These are phyloP conservation scores for Andrena cerasifolii DNA, from an alignment of 1,140 invertebrate species.

Conservation along the genomic window DNA sequence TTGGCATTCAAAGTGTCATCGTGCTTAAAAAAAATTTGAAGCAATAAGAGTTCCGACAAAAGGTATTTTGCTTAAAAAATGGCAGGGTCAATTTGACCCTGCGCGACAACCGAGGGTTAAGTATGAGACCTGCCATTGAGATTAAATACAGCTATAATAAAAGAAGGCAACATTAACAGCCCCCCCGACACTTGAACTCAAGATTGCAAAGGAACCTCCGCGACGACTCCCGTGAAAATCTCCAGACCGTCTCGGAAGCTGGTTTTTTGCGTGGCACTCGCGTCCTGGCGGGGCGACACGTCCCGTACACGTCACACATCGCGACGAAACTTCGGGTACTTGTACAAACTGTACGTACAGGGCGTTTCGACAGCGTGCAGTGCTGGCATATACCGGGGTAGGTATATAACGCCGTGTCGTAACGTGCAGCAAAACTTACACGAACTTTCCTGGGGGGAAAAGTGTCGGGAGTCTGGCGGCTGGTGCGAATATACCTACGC, in stretches of 20 bases:
- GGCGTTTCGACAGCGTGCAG: constrained; percentile 64
- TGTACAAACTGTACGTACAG: constrained; percentile 73
- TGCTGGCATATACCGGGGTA: constrained; percentile 9
- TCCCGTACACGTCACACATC: constrained; percentile 34
- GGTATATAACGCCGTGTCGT: constrained; percentile 45
- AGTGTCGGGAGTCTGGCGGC: constrained; percentile 33
- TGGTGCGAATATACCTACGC: constrained; percentile 55
- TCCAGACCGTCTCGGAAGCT: background rate
- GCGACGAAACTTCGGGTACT: constrained; percentile 72
- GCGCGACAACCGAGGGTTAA: too few relatives aligned
- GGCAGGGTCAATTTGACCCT: too few relatives aligned
- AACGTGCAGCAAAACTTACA: constrained; percentile 62
- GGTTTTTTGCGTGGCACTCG: constrained; percentile 20
- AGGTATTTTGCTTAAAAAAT: too few relatives aligned
- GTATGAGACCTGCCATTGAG: too few relatives aligned
- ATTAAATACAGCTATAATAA: too few relatives aligned
- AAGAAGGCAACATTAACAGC: too few relatives aligned
- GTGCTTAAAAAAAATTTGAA: too few relatives aligned
- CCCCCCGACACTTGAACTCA: too few relatives aligned
- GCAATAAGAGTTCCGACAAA: too few relatives aligned
- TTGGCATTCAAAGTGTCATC: too few relatives aligned
- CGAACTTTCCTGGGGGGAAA: constrained; percentile 57
- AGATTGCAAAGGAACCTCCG: too few relatives aligned
- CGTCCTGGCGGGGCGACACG: constrained; percentile 15
- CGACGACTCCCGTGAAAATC: constrained; percentile 20